Evolutionary conservation across 2,888 invertebrate genomes (phyloP).

Genomic region (Ichneumoninae sp.): DNA sequence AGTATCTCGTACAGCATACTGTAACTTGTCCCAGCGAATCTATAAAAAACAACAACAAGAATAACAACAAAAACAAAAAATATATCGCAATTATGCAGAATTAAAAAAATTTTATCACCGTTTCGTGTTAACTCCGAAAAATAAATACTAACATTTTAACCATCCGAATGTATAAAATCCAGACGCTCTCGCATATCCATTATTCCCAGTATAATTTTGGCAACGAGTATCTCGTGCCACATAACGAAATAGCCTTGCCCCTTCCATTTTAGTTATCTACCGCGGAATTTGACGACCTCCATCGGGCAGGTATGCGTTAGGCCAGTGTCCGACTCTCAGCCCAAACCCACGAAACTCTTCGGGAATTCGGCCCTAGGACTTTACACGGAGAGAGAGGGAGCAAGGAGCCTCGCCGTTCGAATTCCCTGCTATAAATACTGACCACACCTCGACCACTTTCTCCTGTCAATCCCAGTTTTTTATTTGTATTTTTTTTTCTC

Average conservation of each 20-base stretch:
- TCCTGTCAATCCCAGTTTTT: constrained; percentile 17
- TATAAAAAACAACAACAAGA: too few relatives aligned
- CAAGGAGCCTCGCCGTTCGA: not conserved
- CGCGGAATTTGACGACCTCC: constrained; percentile 16
- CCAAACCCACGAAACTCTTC: not conserved
- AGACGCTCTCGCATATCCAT: too few relatives aligned
- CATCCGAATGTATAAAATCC: too few relatives aligned
- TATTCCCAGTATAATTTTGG: constrained; percentile 21
- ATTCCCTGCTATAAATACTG: constrained; percentile 10
- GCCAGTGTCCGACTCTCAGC: constrained; percentile 22
- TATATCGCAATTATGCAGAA: too few relatives aligned
- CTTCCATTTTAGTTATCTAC: constrained; percentile 70
- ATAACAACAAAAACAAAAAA: too few relatives aligned
- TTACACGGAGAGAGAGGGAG: not conserved
- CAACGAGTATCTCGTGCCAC: constrained; percentile 28
- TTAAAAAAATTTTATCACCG: too few relatives aligned
- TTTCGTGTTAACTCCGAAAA: too few relatives aligned
- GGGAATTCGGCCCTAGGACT: constrained; percentile 17
- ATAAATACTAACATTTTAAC: too few relatives aligned
- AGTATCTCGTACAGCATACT: not conserved
- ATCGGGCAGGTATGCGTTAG: constrained; percentile 48
- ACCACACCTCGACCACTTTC: constrained; percentile 40
- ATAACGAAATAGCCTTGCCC: constrained; percentile 46
- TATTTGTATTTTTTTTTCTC: not conserved
- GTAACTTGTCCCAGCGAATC: too few relatives aligned